A percentile compares a stretch with the other conserved stretches of the same genome.
These are phyloP conservation scores for Lerista edwardsae DNA, from an alignment of 2,797 vertebrate genomes.

Conservation along the genomic window DNA sequence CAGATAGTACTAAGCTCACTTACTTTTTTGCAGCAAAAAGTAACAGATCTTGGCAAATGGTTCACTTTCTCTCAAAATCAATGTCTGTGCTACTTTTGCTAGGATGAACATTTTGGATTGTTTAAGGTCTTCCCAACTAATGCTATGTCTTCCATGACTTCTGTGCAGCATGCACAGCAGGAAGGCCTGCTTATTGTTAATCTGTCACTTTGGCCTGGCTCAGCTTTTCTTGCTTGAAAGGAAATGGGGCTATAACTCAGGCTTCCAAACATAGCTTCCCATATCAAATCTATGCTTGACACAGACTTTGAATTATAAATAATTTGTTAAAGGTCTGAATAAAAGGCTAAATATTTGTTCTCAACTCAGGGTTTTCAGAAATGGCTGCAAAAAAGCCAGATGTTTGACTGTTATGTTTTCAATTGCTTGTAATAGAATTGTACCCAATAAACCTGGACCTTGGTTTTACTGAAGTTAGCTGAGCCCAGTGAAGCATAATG, in stretches of 20 bases:
- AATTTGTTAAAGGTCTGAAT: background rate
- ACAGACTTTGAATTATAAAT: background rate
- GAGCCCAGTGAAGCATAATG: background rate
- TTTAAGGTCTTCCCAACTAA: background rate
- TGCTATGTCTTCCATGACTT: background rate
- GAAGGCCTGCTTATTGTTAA: background rate
- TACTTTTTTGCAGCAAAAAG: conserved; percentile 2
- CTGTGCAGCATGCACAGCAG: background rate
- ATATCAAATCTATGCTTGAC: background rate
- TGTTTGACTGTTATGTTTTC: background rate
- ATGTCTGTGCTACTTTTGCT: conserved; percentile 2
- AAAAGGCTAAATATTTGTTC: background rate
- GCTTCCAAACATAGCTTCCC: background rate
- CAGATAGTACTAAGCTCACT: conserved; percentile 41
- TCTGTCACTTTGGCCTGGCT: background rate
- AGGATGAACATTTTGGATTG: background rate
- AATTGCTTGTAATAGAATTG: background rate
- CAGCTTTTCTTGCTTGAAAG: background rate
- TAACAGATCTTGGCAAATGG: conserved; percentile 6
- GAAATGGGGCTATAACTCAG: conserved; percentile 1
- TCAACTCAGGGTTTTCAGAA: background rate
- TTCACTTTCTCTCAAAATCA: background rate
- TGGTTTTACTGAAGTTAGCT: background rate
- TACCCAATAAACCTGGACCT: background rate
- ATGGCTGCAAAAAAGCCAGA: background rate